A percentile compares a stretch with the other conserved stretches of the same genome.
Evolutionary conservation across 1,140 invertebrate genomes (phyloP).

Genomic region (Drosophila quadrilineata): DNA sequence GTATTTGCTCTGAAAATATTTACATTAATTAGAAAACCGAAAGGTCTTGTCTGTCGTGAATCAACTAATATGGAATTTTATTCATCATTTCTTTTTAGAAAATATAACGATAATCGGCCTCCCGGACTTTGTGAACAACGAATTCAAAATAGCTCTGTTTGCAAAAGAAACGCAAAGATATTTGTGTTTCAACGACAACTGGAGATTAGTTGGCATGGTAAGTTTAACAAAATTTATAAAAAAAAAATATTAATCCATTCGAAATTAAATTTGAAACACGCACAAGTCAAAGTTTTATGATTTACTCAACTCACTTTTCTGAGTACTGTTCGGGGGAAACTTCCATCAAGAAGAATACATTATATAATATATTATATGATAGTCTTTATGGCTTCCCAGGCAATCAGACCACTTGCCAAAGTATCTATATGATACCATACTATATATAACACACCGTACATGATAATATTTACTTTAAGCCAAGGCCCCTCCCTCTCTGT

Average conservation of each 20-base stretch:
- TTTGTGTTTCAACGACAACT: slow-evolving; percentile 81
- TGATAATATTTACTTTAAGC: slow-evolving; percentile 27
- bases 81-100: slow-evolving; percentile 45
- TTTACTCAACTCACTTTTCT: no score
- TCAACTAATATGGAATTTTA: slow-evolving; percentile 27
- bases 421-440: slow-evolving; percentile 33
- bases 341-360: no score
- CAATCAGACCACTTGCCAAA: slow-evolving; percentile 5
- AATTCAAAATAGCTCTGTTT: slow-evolving; percentile 80
- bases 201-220: slow-evolving; percentile 81
- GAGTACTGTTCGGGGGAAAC: no score
- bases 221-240: no score
- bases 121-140: slow-evolving; percentile 75
- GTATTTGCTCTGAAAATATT: slow-evolving; percentile 63
- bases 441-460: no score
- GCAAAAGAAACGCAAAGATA: slow-evolving; percentile 81
- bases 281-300: no score
- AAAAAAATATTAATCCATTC: no score
- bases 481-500: no score
- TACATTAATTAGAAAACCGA: slow-evolving; percentile 49
- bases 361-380: slow-evolving; percentile 25
- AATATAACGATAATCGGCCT: slow-evolving; percentile 81
- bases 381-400: slow-evolving; percentile 41
- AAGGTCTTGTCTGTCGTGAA: slow-evolving; percentile 5
- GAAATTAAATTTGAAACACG: no score